Conservation (phyloP, 1,140 invertebrate species). For the Eriocheir sinensis region DNA sequence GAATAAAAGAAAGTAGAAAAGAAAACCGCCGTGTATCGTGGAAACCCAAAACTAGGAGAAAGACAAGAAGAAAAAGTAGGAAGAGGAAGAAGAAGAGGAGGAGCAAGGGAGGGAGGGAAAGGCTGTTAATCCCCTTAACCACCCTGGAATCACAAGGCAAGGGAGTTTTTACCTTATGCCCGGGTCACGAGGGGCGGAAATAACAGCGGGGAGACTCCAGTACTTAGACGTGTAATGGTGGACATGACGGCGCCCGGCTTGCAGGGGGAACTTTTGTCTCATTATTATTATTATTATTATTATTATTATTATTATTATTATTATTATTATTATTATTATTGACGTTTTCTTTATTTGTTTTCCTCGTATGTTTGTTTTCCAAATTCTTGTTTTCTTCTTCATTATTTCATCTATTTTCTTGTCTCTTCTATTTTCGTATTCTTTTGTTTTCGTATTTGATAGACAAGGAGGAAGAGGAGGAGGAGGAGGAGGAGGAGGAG, state of each 20-base stretch:
- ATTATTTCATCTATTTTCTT: too few species aligned
- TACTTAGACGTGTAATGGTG: conserved; percentile 70
- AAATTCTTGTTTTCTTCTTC: too few species aligned
- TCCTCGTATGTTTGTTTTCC: too few species aligned
- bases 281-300: too few species aligned
- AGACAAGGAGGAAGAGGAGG: not conserved
- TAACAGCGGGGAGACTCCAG: conserved; percentile 43
- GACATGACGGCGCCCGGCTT: conserved; percentile 55
- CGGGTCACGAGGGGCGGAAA: conserved; percentile 45
- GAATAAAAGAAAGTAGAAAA: too few species aligned
- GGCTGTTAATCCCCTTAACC: conserved; percentile 71
- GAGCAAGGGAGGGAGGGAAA: conserved; percentile 33
- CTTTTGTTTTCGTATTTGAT: not conserved
- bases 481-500: not conserved
- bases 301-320: too few species aligned
- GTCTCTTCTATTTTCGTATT: conserved; percentile 8
- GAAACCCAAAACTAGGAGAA: too few species aligned
- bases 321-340: too few species aligned
- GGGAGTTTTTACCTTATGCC: conserved; percentile 68
- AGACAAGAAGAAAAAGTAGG: too few species aligned
- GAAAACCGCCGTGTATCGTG: conserved; percentile 59
- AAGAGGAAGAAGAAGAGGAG: too few species aligned
- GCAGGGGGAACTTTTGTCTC: conserved; percentile 32
- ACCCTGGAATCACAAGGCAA: conserved; percentile 70
- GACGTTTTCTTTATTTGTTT: too few species aligned